A percentile compares a stretch with the other conserved stretches of the same genome.
phyloP scores from a whole-genome alignment of 2,113 vertebrate genomes.

The Myotis davidii region DNA sequence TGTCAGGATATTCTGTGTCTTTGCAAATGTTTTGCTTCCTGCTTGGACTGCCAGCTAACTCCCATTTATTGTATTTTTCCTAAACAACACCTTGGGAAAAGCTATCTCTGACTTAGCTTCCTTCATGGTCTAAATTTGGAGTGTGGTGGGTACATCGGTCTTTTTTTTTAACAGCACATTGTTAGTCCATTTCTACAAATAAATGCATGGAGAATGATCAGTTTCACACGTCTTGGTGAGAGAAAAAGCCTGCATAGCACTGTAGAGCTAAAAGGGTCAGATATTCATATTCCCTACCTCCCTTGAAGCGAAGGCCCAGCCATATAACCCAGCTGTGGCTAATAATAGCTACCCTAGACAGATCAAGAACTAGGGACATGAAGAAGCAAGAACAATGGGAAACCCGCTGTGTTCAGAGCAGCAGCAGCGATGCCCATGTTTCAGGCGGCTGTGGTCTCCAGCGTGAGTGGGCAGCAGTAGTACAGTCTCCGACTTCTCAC shows the following conservation, averaged over 20 bases:
- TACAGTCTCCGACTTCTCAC: neutral
- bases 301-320: accelerated
- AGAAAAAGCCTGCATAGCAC: neutral
- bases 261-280: neutral
- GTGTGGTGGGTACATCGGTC: neutral
- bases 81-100: neutral
- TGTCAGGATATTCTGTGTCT: neutral
- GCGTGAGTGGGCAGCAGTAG: neutral
- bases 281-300: neutral
- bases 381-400: neutral
- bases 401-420: neutral
- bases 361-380: neutral
- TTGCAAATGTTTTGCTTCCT: neutral
- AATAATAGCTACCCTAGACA: neutral
- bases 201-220: neutral
- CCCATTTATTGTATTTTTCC: neutral
- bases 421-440: neutral
- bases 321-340: neutral
- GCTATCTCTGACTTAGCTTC: neutral
- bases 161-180: neutral
- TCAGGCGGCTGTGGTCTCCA: too few species aligned
- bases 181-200: neutral
- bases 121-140: neutral
- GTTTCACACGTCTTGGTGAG: neutral
- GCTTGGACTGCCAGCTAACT: neutral